These are phyloP conservation scores for Cryptus armator DNA, from an alignment of 2,888 invertebrate species.

Conservation along the genomic window DNA sequence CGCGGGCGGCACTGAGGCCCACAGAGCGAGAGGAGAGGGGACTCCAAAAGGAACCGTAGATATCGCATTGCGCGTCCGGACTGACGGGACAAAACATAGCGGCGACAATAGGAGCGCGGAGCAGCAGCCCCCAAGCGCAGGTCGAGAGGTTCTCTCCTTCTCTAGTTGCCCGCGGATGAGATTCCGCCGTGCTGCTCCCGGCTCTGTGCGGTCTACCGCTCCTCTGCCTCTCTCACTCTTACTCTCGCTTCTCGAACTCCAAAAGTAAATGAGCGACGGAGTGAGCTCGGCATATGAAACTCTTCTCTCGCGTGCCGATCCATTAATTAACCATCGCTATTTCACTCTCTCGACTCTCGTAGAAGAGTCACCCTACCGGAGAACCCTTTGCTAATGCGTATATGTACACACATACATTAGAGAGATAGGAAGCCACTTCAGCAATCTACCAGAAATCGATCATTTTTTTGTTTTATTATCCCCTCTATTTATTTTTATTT, in stretches of 20 bases:
- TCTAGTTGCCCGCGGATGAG: conserved; percentile 26
- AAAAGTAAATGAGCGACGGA: conserved; percentile 22
- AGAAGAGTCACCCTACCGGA: conserved; percentile 24
- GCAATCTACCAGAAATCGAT: neutral
- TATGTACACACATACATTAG: neutral
- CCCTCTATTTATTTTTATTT: neutral
- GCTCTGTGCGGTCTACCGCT: conserved; percentile 11
- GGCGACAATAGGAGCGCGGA: conserved; percentile 78
- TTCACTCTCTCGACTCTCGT: conserved; percentile 52
- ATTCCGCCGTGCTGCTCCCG: conserved; percentile 20
- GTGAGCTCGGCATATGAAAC: conserved; percentile 64
- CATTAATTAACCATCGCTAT: conserved; percentile 81
- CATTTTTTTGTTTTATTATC: neutral
- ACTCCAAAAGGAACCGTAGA: conserved; percentile 83
- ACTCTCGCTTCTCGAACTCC: conserved; percentile 15
- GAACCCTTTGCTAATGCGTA: conserved; percentile 27
- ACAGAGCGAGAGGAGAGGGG: conserved; percentile 35
- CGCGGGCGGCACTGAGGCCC: conserved; percentile 72
- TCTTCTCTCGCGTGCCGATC: conserved; percentile 81
- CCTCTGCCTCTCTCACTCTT: conserved; percentile 11
- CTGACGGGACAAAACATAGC: conserved; percentile 84
- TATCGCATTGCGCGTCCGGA: conserved; percentile 84
- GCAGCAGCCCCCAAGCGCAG: conserved; percentile 65
- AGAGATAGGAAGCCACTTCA: no score
- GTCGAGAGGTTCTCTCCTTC: conserved; percentile 67